Percentiles rank a stretch among this genome's conserved stretches.
Evolutionary conservation across 1,140 invertebrate genomes (phyloP).

Genomic region (Probaryconus sp.): DNA sequence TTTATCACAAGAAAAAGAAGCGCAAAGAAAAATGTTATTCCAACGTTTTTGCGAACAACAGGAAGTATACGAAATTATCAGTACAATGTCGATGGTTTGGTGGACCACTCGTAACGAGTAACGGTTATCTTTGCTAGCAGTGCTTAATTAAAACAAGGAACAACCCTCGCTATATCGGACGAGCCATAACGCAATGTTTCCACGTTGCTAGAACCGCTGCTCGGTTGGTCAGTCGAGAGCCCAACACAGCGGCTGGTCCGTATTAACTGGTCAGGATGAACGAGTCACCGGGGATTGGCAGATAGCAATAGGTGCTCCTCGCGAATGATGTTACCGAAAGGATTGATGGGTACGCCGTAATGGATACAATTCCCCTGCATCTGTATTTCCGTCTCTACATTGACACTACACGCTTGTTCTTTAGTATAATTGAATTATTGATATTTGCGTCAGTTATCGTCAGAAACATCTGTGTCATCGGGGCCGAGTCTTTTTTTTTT

Average conservation of each 20-base stretch:
- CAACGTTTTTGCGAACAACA: too few relatives aligned
- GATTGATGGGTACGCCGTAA: slow-evolving; percentile 67
- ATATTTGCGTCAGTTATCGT: slow-evolving; percentile 32
- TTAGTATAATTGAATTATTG: slow-evolving; percentile 58
- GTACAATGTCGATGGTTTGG: slow-evolving; percentile 41
- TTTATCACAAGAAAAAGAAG: too few relatives aligned
- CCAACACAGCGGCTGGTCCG: slow-evolving; percentile 62
- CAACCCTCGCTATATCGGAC: slow-evolving; percentile 64
- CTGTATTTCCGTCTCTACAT: slow-evolving; percentile 43
- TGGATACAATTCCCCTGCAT: slow-evolving; percentile 55
- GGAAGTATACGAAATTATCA: slow-evolving; percentile 43
- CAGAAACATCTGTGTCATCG: slow-evolving; percentile 15
- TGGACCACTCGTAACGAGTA: slow-evolving; percentile 53
- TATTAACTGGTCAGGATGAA: slow-evolving; percentile 76
- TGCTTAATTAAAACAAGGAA: slow-evolving; percentile 77
- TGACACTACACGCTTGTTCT: slow-evolving; percentile 54
- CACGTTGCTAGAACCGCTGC: slow-evolving; percentile 65
- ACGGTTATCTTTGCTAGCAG: slow-evolving; percentile 55
- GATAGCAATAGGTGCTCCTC: slow-evolving; percentile 55
- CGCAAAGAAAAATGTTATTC: too few relatives aligned
- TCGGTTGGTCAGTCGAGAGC: slow-evolving; percentile 54
- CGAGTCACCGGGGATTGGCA: slow-evolving; percentile 74
- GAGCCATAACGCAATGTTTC: slow-evolving; percentile 71
- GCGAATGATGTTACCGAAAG: slow-evolving; percentile 70
- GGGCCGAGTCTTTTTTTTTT: slow-evolving; percentile 13